Base-by-base conservation (phyloP, 1,140 invertebrate genomes). In the Microplitis demolitor region DNA sequence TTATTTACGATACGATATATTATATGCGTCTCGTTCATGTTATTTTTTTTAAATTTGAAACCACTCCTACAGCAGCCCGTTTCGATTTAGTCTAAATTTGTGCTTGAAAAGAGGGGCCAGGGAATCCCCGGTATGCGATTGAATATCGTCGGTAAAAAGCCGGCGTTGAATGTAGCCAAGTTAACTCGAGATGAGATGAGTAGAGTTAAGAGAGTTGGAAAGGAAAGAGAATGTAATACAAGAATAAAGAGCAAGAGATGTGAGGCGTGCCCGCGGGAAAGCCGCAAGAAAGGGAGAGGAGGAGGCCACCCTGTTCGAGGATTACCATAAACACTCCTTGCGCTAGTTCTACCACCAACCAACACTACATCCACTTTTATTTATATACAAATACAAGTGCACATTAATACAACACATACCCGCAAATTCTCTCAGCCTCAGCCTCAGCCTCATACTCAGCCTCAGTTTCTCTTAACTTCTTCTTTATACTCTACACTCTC, bases 281-380 rank as follows among this genome's bases (percentile, higher is more conserved):
- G 53, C 54, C 67, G 71, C 75, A 74, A 75, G 67, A 51, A 50
- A 37, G 68, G 51, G 39, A 64, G 62, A 68, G 37, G 16, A 75
- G 68, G 69, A 39, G 77, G 37, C 54, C 67, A 54, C 64, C 56
- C 56, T 58, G 56, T 31, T 58, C 16, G 24, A 9, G 8, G 56
- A 58, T 58, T 58, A 58, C 56, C 56, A 58, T 58, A 58, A 58
- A 58, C 56, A 58, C 56, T 58, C 56, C 24, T 58, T 16, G 56
- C 24, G 56, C 56, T 58, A 58, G 56, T 58, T 58, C 56, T 58
- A 33, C 56, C 56, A 58, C 56, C 14, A n/a, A n/a, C 51, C 51
- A 16, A 58, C 14, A 24, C 56, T 58, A 54, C 56, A 58, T 31
- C 16, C 24, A 31, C 56, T 58, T 58, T 24, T 58, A 16, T 58